Conservation (phyloP, 2,888 invertebrate genomes). For the Spisula subtruncata region DNA sequence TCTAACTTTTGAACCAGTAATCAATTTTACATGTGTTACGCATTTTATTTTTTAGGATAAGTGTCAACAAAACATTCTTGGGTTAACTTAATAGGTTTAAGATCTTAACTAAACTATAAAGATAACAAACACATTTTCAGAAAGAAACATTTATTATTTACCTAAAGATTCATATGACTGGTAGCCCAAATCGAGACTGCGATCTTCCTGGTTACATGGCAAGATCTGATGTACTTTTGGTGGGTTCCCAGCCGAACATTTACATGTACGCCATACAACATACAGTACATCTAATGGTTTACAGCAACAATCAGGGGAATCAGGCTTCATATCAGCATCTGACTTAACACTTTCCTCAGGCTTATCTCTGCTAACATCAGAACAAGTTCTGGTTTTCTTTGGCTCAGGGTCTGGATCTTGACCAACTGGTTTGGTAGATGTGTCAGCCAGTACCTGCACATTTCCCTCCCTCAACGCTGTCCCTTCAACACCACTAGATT, state of each 20-base stretch:
- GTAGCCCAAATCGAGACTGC: slow-evolving; percentile 63
- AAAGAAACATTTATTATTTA: slow-evolving; percentile 48
- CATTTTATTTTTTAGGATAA: too few relatives aligned
- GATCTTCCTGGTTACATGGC: slow-evolving; percentile 43
- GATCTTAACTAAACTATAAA: not conserved
- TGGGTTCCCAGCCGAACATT: slow-evolving; percentile 53
- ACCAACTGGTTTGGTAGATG: not conserved
- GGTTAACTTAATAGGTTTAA: too few relatives aligned
- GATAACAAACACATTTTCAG: slow-evolving; percentile 42
- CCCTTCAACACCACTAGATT: not conserved
- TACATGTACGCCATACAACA: slow-evolving; percentile 57
- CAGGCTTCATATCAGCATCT: not conserved
- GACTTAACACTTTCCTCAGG: not conserved
- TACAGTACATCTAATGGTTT: slow-evolving; percentile 46
- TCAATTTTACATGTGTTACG: too few relatives aligned
- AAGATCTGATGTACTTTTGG: slow-evolving; percentile 45
- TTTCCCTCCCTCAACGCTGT: too few relatives aligned
- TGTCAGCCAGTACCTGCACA: too few relatives aligned
- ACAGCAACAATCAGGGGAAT: slow-evolving; percentile 47
- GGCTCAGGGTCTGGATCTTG: not conserved
- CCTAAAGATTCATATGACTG: slow-evolving; percentile 69
- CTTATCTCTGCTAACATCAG: not conserved
- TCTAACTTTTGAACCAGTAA: too few relatives aligned
- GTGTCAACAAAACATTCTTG: too few relatives aligned
- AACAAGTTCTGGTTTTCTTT: not conserved